phyloP scores from a whole-genome alignment of 2,888 invertebrate genomes.

The Meloe dianella region DNA sequence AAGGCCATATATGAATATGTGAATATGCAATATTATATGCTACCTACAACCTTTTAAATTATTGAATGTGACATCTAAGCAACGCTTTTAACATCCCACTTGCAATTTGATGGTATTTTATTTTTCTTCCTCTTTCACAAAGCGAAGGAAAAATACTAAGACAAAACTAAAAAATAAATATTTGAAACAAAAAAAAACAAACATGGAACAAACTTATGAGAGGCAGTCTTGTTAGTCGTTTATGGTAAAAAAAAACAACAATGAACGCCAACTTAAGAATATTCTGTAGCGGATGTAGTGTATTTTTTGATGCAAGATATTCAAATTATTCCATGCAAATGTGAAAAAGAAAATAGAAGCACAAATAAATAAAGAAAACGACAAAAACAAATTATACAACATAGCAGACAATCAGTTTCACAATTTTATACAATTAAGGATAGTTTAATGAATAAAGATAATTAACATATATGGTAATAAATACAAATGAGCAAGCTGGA shows the following conservation, averaged over 20 bases:
- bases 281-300: conserved; percentile 10
- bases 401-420: conserved; percentile 10
- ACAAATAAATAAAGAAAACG: neutral
- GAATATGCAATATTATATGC: conserved; percentile 12
- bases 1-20: neutral
- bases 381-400: conserved; percentile 10
- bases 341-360: conserved; percentile 1
- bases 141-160: neutral
- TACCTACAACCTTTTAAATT: conserved; percentile 13
- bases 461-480: conserved; percentile 9
- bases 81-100: conserved; percentile 6
- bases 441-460: conserved; percentile 9
- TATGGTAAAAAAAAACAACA: conserved; percentile 1
- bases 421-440: conserved; percentile 12
- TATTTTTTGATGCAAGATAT: conserved; percentile 10
- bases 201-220: neutral
- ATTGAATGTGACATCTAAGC: conserved; percentile 13
- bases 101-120: conserved; percentile 1
- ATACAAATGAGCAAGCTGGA: neutral
- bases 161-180: neutral
- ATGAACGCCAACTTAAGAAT: conserved; percentile 9
- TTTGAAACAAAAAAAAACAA: neutral
- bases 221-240: conserved; percentile 8
- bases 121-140: neutral
- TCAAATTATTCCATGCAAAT: conserved; percentile 12